Evolutionary conservation across 2,113 vertebrate genomes (phyloP), one percentile per base, ranked within the genome.

Genomic region (Grammomys surdaster): DNA sequence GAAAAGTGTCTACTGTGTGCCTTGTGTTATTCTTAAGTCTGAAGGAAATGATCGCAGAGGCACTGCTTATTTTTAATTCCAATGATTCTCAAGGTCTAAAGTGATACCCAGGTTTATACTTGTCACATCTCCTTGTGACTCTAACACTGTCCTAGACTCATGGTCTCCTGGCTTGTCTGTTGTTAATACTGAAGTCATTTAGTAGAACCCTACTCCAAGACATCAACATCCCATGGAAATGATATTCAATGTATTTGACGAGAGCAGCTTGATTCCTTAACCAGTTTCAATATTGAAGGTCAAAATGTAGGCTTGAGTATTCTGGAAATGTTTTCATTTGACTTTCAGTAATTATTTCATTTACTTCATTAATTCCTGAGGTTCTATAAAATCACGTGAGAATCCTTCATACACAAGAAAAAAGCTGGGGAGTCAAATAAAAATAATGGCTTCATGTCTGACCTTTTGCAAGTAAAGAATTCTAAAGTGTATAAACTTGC

Each of bases 381-480:
- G 28, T 87, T 91, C 58, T 69, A 31, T n/a, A 48, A 89, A 87
- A 48, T 7, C 48, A 28, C 24, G 7, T 6, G 56, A 87, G 36
- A 90, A 89, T 1, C 2, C 54, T 77, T 92, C 88, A 76, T 81
- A 77, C 78, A 46, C 87, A 43, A 82, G 87, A 85, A 20, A 78
- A 90, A 89, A 51, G 33, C 87, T 88, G n/a, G 56, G 20, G 63
- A 80, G 43, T 94, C 87, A 93, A 95, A 89, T 96, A 88, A 93
- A 97, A 96, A 82, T 92, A 94, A 92, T 94, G 51, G 69, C 46
- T 89, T 91, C 58, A 36, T 69, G 65, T 86, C 63, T 80, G 90
- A 98, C 92, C 90, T 96, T 97, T 90, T 75, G 43, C n/a, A 81
- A 90, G 63, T 20, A 77, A 89, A 69, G 90, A 56, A 58, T 76